Evolutionary conservation across 92 coral and sea anemone species (phyloP).

Genomic region (Parazoanthus swiftii): DNA sequence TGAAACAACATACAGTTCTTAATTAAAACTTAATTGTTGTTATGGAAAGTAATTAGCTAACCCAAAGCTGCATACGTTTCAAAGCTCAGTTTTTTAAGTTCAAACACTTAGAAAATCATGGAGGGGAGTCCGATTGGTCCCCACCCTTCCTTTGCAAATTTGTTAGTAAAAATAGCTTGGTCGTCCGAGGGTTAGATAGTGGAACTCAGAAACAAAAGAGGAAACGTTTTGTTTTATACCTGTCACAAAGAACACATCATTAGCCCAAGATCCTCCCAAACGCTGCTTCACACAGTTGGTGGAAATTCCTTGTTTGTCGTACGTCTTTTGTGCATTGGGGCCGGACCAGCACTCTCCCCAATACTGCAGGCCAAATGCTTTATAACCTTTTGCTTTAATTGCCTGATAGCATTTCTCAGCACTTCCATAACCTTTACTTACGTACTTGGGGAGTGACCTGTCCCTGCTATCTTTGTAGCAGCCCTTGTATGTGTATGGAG

Average conservation of each 20-base stretch:
- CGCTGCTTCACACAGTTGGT: background rate
- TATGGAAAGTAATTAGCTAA: too few species aligned
- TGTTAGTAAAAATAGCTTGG: too few species aligned
- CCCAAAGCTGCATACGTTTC: too few species aligned
- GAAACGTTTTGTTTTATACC: background rate
- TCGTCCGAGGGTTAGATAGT: background rate
- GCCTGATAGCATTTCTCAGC: constrained; percentile 25
- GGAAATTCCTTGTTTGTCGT: constrained; percentile 6
- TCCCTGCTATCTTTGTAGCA: background rate
- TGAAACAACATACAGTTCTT: too few species aligned
- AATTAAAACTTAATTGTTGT: too few species aligned
- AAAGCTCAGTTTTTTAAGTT: too few species aligned
- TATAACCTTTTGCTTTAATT: constrained; percentile 17
- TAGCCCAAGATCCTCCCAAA: constrained; percentile 30
- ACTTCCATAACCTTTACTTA: background rate
- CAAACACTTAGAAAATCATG: too few species aligned
- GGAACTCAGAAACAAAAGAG: background rate
- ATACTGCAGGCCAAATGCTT: constrained; percentile 34
- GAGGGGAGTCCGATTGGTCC: too few species aligned
- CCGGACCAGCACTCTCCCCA: constrained; percentile 39
- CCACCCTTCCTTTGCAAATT: too few species aligned
- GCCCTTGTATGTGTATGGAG: constrained; percentile 21
- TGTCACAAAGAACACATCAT: constrained; percentile 28
- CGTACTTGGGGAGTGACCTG: constrained; percentile 7
- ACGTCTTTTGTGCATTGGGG: background rate